Percentiles rank a stretch among this genome's conserved stretches.
Evolutionary conservation across 2,888 invertebrate genomes (phyloP).

Genomic region (Conomelus anceps): DNA sequence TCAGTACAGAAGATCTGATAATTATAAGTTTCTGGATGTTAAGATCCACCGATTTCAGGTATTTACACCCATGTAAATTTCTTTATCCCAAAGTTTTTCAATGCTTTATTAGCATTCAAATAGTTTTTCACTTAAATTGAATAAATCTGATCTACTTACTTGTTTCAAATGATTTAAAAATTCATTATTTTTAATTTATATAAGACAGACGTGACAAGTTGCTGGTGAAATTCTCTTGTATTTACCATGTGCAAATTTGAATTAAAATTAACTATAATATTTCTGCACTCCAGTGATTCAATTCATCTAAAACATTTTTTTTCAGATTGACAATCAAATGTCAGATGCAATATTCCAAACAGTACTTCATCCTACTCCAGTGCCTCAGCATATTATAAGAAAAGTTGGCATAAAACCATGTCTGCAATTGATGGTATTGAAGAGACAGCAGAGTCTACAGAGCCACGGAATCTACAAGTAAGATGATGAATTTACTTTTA

Average conservation of each 20-base stretch:
- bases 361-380: slow-evolving; percentile 56
- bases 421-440: slow-evolving; percentile 51
- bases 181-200: too few relatives aligned
- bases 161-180: too few relatives aligned
- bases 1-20: slow-evolving; percentile 62
- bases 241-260: too few relatives aligned
- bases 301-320: slow-evolving; percentile 15
- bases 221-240: too few relatives aligned
- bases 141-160: too few relatives aligned
- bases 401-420: slow-evolving; percentile 53
- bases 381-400: slow-evolving; percentile 40
- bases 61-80: too few relatives aligned
- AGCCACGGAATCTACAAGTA: slow-evolving; percentile 55
- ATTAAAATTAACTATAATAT: too few relatives aligned
- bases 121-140: too few relatives aligned
- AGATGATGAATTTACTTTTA: slow-evolving; percentile 24
- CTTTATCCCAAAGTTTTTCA: too few relatives aligned
- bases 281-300: too few relatives aligned
- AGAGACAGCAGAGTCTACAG: slow-evolving; percentile 46
- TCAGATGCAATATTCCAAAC: slow-evolving; percentile 63
- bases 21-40: slow-evolving; percentile 58
- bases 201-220: too few relatives aligned
- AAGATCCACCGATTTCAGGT: slow-evolving; percentile 59
- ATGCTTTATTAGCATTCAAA: too few relatives aligned
- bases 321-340: slow-evolving; percentile 70